These are phyloP conservation scores for Acleris sparsana DNA, from an alignment of 2,888 invertebrate species.

Conservation along the genomic window DNA sequence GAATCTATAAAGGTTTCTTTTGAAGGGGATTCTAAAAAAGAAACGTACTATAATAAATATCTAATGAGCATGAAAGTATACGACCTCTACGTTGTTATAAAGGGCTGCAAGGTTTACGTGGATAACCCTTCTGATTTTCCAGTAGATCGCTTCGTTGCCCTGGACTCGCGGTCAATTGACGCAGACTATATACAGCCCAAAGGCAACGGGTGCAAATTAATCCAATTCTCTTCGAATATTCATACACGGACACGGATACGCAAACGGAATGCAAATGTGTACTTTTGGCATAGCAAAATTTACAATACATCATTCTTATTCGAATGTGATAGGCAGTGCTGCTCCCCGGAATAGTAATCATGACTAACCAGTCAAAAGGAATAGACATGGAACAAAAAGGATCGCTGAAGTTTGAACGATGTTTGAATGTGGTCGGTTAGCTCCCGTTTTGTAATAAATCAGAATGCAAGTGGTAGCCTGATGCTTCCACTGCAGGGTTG, in stretches of 20 bases:
- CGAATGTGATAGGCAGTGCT: conserved; percentile 51
- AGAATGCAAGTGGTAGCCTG: conserved; percentile 65
- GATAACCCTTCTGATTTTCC: conserved; percentile 67
- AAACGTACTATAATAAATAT: conserved; percentile 15
- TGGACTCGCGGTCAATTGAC: conserved; percentile 47
- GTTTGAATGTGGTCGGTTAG: conserved; percentile 55
- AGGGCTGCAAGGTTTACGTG: conserved; percentile 41
- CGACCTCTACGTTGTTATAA: conserved; percentile 51
- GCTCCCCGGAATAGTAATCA: conserved; percentile 70
- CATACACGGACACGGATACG: conserved; percentile 12
- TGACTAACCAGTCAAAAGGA: conserved; percentile 49
- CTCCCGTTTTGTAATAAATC: conserved; percentile 62
- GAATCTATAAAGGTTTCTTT: background rate
- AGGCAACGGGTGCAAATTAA: conserved; percentile 24
- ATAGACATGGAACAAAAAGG: conserved; percentile 44
- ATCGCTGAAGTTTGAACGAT: conserved; percentile 39
- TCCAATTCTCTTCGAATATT: conserved; percentile 22
- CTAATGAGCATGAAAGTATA: conserved; percentile 41
- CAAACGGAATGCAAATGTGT: conserved; percentile 43
- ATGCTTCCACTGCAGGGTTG: conserved; percentile 63
- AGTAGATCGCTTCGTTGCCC: conserved; percentile 60
- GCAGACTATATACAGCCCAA: conserved; percentile 22
- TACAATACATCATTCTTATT: conserved; percentile 72
- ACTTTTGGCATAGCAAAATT: conserved; percentile 67
- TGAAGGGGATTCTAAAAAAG: conserved; percentile 19